Evolutionary conservation across 2,888 invertebrate species (phyloP), one percentile per base, ranked within the genome.

Genomic region (Theretra japonica): DNA sequence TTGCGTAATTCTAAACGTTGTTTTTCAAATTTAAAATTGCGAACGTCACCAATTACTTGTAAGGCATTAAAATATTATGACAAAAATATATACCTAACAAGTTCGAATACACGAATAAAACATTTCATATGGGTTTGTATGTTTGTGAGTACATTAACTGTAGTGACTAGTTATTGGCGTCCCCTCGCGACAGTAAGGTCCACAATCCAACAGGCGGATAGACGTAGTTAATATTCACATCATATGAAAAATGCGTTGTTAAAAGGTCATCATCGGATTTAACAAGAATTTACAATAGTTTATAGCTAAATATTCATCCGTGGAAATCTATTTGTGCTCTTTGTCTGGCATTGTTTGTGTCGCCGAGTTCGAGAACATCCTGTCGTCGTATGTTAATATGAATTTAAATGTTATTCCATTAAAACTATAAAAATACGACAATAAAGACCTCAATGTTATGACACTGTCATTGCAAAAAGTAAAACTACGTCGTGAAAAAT

Each of bases 251-350:
- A 83, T 85, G 85, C 84, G 88, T 86, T 86, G 88, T 87, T 89
- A 88, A 88, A 90, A 90, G 89, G 90, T 86, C 88, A 85, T 85
- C 86, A 88, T 88, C 84, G 80, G 83, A 85, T 88, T 90, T 86
- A 88, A 86, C 83, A 82, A 79, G 88, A 89, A 90, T 91, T 84
- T 83, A 83, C 83, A 86, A 83, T 83, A 87, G 82, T 76, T 75
- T 76, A 75, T 74, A 76, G 74, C 60, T 76, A 75, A 78, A 80
- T 77, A 78, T 78, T 79, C 75, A 82, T 84, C 77, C 82, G 79
- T 80, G 79, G 83, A 84, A 82, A 77, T 80, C 77, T 84, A 83
- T 82, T 82, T 81, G 78, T 80, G 74, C 76, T 79, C 78, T 77
- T 83, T 80, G 83, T 83, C 56, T 65, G 69, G 69, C 41, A 71